Evolutionary conservation across 2,797 vertebrate genomes (phyloP).

Genomic region (Pipistrellus kuhlii): DNA sequence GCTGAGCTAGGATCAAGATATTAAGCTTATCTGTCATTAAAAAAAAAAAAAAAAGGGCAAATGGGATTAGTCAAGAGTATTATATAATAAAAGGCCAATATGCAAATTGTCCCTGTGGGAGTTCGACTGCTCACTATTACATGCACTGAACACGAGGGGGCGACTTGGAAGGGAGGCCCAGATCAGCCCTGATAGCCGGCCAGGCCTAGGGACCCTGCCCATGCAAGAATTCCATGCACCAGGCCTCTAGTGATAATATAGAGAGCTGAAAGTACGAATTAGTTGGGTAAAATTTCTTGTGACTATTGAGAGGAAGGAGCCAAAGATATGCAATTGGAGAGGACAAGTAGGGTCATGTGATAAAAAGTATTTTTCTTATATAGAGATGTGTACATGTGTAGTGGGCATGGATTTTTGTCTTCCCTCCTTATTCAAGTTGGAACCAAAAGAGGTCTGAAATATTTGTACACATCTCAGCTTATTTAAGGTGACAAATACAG

Average conservation of each 20-base stretch:
- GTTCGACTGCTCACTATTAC: no score
- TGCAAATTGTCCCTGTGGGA: no score
- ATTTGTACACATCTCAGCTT: slow-evolving; percentile 22
- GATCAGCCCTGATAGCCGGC: no score
- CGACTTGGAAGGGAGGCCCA: no score
- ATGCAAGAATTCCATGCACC: no score
- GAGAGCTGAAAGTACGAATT: slow-evolving; percentile 43
- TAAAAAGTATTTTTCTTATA: slow-evolving; percentile 42
- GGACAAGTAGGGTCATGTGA: not conserved
- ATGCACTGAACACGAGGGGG: no score
- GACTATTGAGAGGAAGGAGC: not conserved
- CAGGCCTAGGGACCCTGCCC: no score
- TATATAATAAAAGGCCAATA: no score
- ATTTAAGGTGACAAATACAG: not conserved
- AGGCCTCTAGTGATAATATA: not conserved
- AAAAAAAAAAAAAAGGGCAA: slow-evolving; percentile 51
- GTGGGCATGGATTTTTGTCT: slow-evolving; percentile 40
- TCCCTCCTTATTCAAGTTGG: not conserved
- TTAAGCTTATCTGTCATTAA: slow-evolving; percentile 18
- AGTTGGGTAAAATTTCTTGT: slow-evolving; percentile 33
- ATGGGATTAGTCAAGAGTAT: not conserved
- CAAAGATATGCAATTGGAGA: not conserved
- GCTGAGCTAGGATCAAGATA: slow-evolving; percentile 37
- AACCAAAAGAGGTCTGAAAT: not conserved
- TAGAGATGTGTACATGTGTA: not conserved